A percentile compares a stretch with the other conserved stretches of the same genome.
These are phyloP conservation scores for Zygaena filipendulae DNA, from an alignment of 2,888 invertebrate genomes.

Conservation along the genomic window DNA sequence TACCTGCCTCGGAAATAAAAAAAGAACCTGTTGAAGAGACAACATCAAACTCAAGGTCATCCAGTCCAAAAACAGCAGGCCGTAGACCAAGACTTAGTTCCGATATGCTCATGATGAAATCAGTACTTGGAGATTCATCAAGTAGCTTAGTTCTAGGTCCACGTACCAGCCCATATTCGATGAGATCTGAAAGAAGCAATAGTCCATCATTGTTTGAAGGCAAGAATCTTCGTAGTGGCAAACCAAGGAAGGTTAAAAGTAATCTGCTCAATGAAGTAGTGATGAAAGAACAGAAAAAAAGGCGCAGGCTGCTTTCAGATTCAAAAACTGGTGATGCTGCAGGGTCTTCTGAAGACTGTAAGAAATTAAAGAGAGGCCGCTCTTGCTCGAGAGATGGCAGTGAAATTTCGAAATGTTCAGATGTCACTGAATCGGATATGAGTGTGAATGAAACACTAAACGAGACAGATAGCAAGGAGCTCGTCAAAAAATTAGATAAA, in stretches of 20 bases:
- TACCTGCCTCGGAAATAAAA: slow-evolving; percentile 55
- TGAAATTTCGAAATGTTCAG: slow-evolving; percentile 71
- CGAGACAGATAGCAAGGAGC: slow-evolving; percentile 51
- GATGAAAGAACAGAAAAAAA: slow-evolving; percentile 64
- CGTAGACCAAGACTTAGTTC: slow-evolving; percentile 51
- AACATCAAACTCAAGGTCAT: slow-evolving; percentile 50
- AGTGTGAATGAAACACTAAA: slow-evolving; percentile 68
- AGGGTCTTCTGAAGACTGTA: slow-evolving; percentile 46
- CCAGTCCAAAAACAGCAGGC: slow-evolving; percentile 56
- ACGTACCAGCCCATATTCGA: slow-evolving; percentile 69
- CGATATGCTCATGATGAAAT: slow-evolving; percentile 59
- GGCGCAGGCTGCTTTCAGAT: slow-evolving; percentile 65
- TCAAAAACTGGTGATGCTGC: slow-evolving; percentile 49
- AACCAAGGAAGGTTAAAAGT: slow-evolving; percentile 71
- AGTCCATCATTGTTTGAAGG: slow-evolving; percentile 58
- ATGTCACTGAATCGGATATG: slow-evolving; percentile 71
- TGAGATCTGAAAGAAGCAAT: slow-evolving; percentile 68
- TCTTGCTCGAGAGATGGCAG: slow-evolving; percentile 67
- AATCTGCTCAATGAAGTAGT: slow-evolving; percentile 67
- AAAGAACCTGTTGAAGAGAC: slow-evolving; percentile 53
- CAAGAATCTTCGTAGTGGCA: slow-evolving; percentile 73
- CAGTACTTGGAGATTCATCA: slow-evolving; percentile 47
- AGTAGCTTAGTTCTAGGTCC: slow-evolving; percentile 45
- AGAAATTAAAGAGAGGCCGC: slow-evolving; percentile 54
- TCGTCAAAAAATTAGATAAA: slow-evolving; percentile 64